phyloP scores from a whole-genome alignment of 2,113 vertebrate genomes.

The Sprattus sprattus region DNA sequence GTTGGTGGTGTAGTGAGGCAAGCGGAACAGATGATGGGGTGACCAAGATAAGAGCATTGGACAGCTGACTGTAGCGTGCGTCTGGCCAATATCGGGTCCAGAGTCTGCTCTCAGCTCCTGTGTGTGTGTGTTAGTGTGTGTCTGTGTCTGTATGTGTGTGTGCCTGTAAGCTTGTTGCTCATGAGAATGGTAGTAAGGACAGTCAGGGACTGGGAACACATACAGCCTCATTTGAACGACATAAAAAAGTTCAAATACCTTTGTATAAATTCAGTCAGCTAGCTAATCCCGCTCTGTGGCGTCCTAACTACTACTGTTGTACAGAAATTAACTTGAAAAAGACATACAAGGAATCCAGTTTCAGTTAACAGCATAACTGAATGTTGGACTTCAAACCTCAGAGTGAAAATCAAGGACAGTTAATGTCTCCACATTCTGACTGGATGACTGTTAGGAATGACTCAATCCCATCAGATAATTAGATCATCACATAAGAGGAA shows the following conservation, averaged over 20 bases:
- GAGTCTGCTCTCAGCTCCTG: no score
- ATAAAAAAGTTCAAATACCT: not conserved
- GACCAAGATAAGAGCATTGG: no score
- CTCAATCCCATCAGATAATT: not conserved
- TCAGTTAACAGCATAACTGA: not conserved
- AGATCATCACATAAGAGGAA: not conserved
- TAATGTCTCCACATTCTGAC: not conserved
- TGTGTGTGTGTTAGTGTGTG: not conserved
- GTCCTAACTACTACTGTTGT: not conserved
- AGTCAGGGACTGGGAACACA: not conserved
- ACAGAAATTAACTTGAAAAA: not conserved
- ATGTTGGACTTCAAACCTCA: not conserved
- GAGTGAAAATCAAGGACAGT: not conserved
- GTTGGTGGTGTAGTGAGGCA: no score
- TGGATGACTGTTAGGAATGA: not conserved
- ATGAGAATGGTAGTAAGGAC: no score
- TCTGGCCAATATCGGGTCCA: no score
- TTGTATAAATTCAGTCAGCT: not conserved
- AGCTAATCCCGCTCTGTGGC: not conserved
- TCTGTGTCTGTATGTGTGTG: not conserved
- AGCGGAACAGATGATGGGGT: no score
- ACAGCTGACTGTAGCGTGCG: no score
- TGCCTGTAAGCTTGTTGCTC: not conserved
- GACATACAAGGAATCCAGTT: not conserved
- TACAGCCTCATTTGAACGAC: not conserved